Percentiles rank a stretch among this genome's conserved stretches.
Evolutionary conservation across 2,797 vertebrate genomes (phyloP).

Genomic region (Delichon dasypus): DNA sequence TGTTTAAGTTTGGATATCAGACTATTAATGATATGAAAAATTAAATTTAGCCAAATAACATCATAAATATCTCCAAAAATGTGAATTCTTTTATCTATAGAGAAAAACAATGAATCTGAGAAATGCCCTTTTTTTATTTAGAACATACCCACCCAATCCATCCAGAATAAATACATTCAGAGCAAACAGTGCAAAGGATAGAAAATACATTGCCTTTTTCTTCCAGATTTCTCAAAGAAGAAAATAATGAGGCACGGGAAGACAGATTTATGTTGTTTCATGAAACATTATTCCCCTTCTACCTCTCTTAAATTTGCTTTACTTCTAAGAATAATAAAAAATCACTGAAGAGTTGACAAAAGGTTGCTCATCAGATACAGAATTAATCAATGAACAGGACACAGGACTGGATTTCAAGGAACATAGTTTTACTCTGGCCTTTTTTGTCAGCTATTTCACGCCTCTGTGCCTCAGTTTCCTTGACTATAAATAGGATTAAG

Average conservation of each 20-base stretch:
- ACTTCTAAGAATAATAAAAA: constrained; percentile 29
- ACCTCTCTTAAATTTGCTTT: constrained; percentile 38
- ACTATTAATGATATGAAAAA: background rate
- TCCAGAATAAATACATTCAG: constrained; percentile 3
- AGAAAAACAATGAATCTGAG: background rate
- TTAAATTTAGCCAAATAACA: background rate
- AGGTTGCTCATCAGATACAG: background rate
- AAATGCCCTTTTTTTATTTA: background rate
- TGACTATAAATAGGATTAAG: background rate
- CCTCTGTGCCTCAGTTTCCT: constrained; percentile 4
- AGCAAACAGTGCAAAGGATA: background rate
- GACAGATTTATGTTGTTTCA: constrained; percentile 46
- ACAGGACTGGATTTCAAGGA: background rate
- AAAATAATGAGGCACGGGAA: constrained; percentile 40
- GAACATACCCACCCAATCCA: background rate
- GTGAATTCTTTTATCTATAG: background rate
- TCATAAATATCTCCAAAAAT: background rate
- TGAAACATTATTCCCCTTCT: constrained; percentile 8
- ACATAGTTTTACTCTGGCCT: background rate
- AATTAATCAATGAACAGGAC: background rate
- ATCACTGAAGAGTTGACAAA: constrained; percentile 10
- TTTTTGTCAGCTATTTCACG: background rate
- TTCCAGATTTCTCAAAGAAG: background rate
- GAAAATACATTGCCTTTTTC: constrained; percentile 41
- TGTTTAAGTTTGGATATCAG: background rate